Evolutionary conservation across 2,888 invertebrate species (phyloP), one percentile per base, ranked within the genome.

Genomic region (Anticlea derivata): DNA sequence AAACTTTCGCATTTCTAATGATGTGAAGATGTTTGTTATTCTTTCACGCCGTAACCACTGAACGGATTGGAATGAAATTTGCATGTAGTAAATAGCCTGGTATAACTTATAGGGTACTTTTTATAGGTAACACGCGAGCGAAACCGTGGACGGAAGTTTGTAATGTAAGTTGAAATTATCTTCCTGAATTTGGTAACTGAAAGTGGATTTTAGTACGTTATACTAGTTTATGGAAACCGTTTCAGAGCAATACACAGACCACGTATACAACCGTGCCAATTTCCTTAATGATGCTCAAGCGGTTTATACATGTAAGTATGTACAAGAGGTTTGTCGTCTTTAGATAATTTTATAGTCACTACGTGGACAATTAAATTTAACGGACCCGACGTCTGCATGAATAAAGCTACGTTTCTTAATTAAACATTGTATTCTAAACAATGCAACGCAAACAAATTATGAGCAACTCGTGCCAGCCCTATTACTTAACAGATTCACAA

Each of bases 401-500:
- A 44, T 43, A 43, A 39, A 43, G 29, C 35, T 10, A 58, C 44
- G 43, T 50, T 60, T 48, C 11, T 48, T 58, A 55, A 49, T 41
- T 34, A 11, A n/a, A 12, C 29, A 12, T 17, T 13, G 38, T 43
- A 54, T 52, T 38, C 37, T 29, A 47, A 54, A 56, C 51, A 37
- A 39, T 45, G 43, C 49, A 51, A 24, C 26, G 30, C 45, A 44
- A 58, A 63, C 53, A 58, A 65, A 64, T 63, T 63, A 64, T 58
- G 56, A 61, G 55, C 29, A 50, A 62, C 45, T 53, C 50, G 34
- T 56, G 45, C 45, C 35, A 33, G 31, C 35, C 43, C 50, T 50
- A 62, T 56, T 55, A 60, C 47, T 51, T 62, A 63, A 62, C 56
- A 60, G 52, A 58, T 51, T 63, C 53, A 47, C 8, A 63, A 75